Percentiles rank a stretch among this genome's conserved stretches.
Evolutionary conservation across 2,888 invertebrate species (phyloP).

Genomic region (Aromia moschata): DNA sequence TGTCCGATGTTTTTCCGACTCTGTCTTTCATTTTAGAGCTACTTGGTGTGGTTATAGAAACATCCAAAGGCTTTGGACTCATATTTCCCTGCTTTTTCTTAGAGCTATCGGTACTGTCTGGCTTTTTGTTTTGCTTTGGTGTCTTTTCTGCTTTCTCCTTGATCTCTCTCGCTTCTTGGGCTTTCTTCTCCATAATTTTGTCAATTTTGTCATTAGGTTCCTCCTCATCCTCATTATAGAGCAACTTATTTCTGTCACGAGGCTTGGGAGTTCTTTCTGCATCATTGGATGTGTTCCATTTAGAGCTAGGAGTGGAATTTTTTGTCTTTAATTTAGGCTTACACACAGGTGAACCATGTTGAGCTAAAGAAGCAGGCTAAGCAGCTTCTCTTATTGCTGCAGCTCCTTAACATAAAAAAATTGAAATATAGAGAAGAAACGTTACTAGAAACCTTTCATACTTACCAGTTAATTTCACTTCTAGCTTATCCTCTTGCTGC

Average conservation of each 20-base stretch:
- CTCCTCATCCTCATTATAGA: slow-evolving; percentile 50
- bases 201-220: slow-evolving; percentile 50
- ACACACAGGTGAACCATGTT: slow-evolving; percentile 41
- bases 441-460: too few species aligned
- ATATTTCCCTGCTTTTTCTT: slow-evolving; percentile 39
- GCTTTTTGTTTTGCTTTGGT: slow-evolving; percentile 54
- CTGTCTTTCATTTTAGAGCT: slow-evolving; percentile 38
- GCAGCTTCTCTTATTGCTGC: slow-evolving; percentile 64
- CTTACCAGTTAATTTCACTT: slow-evolving; percentile 52
- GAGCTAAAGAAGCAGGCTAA: slow-evolving; percentile 34
- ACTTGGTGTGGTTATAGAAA: slow-evolving; percentile 50
- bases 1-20: slow-evolving; percentile 26
- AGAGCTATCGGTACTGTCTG: slow-evolving; percentile 20
- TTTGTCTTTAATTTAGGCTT: slow-evolving; percentile 46
- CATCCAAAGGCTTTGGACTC: slow-evolving; percentile 34
- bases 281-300: slow-evolving; percentile 15
- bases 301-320: slow-evolving; percentile 26
- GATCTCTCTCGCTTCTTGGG: slow-evolving; percentile 22
- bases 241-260: slow-evolving; percentile 47
- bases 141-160: slow-evolving; percentile 37
- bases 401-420: slow-evolving; percentile 59
- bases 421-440: too few species aligned
- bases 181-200: slow-evolving; percentile 46
- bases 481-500: slow-evolving; percentile 45
- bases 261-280: slow-evolving; percentile 31